phyloP scores from a whole-genome alignment of 1,140 invertebrate genomes.

The Drosophila micromelanica region DNA sequence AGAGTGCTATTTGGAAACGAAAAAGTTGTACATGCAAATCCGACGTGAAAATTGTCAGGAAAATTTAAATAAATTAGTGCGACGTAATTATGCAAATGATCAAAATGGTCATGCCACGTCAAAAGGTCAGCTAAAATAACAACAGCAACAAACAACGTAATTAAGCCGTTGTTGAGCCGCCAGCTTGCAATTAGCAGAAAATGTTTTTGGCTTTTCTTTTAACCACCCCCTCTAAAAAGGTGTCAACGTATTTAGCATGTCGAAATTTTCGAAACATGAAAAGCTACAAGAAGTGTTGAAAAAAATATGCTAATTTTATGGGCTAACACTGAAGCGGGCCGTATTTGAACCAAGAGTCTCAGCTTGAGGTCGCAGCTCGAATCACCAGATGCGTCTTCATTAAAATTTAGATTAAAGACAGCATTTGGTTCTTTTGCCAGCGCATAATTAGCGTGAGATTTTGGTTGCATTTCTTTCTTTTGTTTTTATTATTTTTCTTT shows the following conservation, averaged over 20 bases:
- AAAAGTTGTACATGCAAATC: slow-evolving; percentile 65
- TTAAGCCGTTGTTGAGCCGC: slow-evolving; percentile 74
- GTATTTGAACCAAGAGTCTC: slow-evolving; percentile 70
- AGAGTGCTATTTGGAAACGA: slow-evolving; percentile 16
- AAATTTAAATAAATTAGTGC: slow-evolving; percentile 62
- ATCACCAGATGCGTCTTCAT: slow-evolving; percentile 40
- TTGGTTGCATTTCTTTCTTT: slow-evolving; percentile 37
- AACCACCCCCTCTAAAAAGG: slow-evolving; percentile 39
- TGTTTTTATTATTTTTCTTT: neutral
- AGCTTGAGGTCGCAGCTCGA: slow-evolving; percentile 49
- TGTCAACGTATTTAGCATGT: slow-evolving; percentile 74
- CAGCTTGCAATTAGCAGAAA: slow-evolving; percentile 70
- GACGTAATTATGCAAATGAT: slow-evolving; percentile 75
- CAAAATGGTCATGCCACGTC: slow-evolving; percentile 32
- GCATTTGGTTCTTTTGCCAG: slow-evolving; percentile 22
- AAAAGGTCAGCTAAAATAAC: slow-evolving; percentile 64
- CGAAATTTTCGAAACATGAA: slow-evolving; percentile 57
- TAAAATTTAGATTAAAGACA: slow-evolving; percentile 32
- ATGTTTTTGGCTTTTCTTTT: slow-evolving; percentile 27
- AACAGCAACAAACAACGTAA: slow-evolving; percentile 56
- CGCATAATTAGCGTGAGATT: slow-evolving; percentile 56
- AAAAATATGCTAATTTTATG: slow-evolving; percentile 73
- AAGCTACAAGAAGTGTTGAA: slow-evolving; percentile 44
- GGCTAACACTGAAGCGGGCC: slow-evolving; percentile 68
- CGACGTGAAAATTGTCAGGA: slow-evolving; percentile 44